Evolutionary conservation across 2,113 vertebrate genomes (phyloP).

Genomic region (Salvelinus sp.): DNA sequence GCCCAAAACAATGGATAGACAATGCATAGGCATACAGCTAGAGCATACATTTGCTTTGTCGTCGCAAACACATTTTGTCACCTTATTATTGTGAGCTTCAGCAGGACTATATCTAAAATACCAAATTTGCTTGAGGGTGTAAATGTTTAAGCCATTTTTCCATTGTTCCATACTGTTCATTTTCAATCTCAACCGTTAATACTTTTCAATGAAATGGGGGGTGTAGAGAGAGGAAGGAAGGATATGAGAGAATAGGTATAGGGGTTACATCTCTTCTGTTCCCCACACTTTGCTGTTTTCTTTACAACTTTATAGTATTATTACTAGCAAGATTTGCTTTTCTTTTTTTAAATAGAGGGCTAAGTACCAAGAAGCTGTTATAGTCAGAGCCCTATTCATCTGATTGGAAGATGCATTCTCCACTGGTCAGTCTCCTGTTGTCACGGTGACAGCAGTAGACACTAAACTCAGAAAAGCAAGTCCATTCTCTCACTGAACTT

Average conservation of each 20-base stretch:
- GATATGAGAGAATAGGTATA: slow-evolving; percentile 36
- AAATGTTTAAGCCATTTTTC: slow-evolving; percentile 16
- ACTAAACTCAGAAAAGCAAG: slow-evolving; percentile 25
- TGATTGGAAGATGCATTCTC: slow-evolving; percentile 30
- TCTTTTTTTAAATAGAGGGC: slow-evolving; percentile 27
- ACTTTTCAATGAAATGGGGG: slow-evolving; percentile 55
- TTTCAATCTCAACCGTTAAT: slow-evolving; percentile 10
- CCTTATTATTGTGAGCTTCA: background rate
- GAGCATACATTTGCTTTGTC: background rate
- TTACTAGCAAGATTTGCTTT: slow-evolving; percentile 23
- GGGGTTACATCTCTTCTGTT: slow-evolving; percentile 60
- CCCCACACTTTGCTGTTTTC: slow-evolving; percentile 55
- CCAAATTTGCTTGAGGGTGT: background rate
- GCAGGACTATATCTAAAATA: background rate
- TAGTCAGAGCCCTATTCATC: slow-evolving; percentile 22
- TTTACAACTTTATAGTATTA: slow-evolving; percentile 56
- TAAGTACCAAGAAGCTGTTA: background rate
- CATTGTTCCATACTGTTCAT: slow-evolving; percentile 28
- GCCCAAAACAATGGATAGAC: background rate
- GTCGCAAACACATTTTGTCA: background rate
- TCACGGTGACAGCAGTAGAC: slow-evolving; percentile 28
- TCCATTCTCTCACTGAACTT: slow-evolving; percentile 46
- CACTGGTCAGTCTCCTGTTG: slow-evolving; percentile 46
- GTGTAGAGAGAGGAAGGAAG: slow-evolving; percentile 46
- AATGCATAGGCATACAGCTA: background rate